phyloP scores from a whole-genome alignment of 2,888 invertebrate species.

The Coelinius sp. region DNA sequence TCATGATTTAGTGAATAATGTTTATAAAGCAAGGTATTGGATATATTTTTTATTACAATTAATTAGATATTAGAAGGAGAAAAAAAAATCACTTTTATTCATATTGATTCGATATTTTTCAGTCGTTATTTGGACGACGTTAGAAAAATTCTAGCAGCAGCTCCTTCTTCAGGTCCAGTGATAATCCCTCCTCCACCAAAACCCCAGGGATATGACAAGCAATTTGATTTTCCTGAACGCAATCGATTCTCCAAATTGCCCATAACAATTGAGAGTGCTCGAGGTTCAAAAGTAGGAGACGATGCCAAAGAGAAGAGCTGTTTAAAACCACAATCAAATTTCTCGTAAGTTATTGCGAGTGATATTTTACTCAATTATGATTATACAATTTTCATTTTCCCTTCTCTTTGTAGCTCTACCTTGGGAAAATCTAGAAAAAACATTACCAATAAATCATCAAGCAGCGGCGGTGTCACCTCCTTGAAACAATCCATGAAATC shows the following conservation, averaged over 20 bases:
- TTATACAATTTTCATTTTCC: background rate
- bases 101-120: background rate
- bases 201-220: constrained; percentile 21
- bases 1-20: constrained; percentile 1
- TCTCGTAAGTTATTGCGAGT: background rate
- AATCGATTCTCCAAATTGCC: constrained; percentile 24
- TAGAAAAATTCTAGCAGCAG: background rate
- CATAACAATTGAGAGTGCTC: constrained; percentile 4
- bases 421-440: background rate
- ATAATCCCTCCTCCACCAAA: constrained; percentile 10
- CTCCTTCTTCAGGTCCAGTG: background rate
- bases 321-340: background rate
- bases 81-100: background rate
- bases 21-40: constrained; percentile 20
- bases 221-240: constrained; percentile 34
- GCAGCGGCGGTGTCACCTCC: background rate
- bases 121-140: constrained; percentile 28
- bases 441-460: background rate
- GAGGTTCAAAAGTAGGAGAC: background rate
- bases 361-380: background rate
- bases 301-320: background rate
- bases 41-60: background rate
- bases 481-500: background rate
- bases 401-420: background rate
- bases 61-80: background rate